Percentiles rank a stretch among this genome's conserved stretches.
phyloP scores from a whole-genome alignment of 2,888 invertebrate genomes.

The Pterostichus madidus region DNA sequence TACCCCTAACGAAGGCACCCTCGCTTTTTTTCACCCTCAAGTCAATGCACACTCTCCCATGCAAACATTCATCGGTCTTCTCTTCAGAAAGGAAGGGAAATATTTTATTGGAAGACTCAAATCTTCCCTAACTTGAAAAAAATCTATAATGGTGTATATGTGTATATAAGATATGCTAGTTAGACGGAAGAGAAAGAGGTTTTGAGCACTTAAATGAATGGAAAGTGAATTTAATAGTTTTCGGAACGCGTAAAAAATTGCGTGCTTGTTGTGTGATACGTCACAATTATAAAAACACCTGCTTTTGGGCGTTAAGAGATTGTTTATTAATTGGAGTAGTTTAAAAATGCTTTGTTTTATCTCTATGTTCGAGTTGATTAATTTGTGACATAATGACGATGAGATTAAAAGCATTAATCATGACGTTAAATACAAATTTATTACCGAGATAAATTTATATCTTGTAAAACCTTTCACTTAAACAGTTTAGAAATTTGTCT shows the following conservation, averaged over 20 bases:
- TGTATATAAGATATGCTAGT: constrained; percentile 78
- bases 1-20: constrained; percentile 78
- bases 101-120: constrained; percentile 72
- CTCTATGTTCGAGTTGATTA: constrained; percentile 11
- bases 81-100: constrained; percentile 68
- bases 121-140: constrained; percentile 77
- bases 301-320: constrained; percentile 33
- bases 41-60: constrained; percentile 75
- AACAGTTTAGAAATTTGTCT: not conserved
- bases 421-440: not conserved
- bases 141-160: constrained; percentile 78
- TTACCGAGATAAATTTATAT: constrained; percentile 11
- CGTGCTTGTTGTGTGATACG: constrained; percentile 21
- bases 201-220: constrained; percentile 75
- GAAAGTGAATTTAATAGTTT: constrained; percentile 69
- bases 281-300: constrained; percentile 45
- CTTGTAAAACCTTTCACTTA: not conserved
- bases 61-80: constrained; percentile 65
- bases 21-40: constrained; percentile 77
- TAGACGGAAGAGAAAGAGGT: constrained; percentile 76
- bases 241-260: constrained; percentile 14
- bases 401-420: constrained; percentile 16
- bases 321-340: constrained; percentile 40
- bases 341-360: constrained; percentile 37
- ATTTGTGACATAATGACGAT: constrained; percentile 6